Evolutionary conservation across 1,140 invertebrate genomes (phyloP), one percentile per base, ranked within the genome.

Genomic region (Zaprionus lachaisei): DNA sequence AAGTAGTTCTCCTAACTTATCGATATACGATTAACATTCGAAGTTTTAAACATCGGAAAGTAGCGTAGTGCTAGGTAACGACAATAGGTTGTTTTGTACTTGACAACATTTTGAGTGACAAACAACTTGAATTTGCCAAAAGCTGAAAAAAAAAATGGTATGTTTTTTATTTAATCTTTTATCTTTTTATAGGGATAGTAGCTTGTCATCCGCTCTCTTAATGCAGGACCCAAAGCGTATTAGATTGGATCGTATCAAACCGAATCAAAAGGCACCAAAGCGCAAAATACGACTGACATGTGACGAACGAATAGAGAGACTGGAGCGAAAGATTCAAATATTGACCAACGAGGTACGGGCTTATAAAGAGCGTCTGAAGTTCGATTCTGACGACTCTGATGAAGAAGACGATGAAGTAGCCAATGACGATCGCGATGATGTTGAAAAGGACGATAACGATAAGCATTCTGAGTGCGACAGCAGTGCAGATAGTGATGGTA

Each of bases 61-160:
- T 9, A 6, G 0, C 2, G 20, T 20, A 49, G 47, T 51, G 47
- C 2, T 24, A 5, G 1, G 47, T 14, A 14, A 51, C 20, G 11
- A 14, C 11, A 6, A 6, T 47, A 9, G 41, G 7, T 47, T 20
- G n/a, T 47, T 47, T 17, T 4, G 41, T 47, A 7, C 6, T 17
- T 47, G 41, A 47, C n/a, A 47, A 47, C n/a, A 17, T 47, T 17
- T 47, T 17, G 41, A 4, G n/a, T 47, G 41, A 47, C 41, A 17
- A 47, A 9, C 41, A 47, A 47, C n/a, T 9, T 9, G n/a, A 47
- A 47, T 20, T 20, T 47, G 41, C 41, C n/a, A 47, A 47, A 4
- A 47, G 41, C 41, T 47, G 41, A 11, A 44, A 47, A n/a, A n/a
- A n/a, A 9, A 47, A 47, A 47, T 47, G 41, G 41, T 47, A 47